A percentile compares a stretch with the other conserved stretches of the same genome.
These are phyloP conservation scores for Propithecus coquereli DNA, from an alignment of 2,113 vertebrate genomes.

Conservation along the genomic window DNA sequence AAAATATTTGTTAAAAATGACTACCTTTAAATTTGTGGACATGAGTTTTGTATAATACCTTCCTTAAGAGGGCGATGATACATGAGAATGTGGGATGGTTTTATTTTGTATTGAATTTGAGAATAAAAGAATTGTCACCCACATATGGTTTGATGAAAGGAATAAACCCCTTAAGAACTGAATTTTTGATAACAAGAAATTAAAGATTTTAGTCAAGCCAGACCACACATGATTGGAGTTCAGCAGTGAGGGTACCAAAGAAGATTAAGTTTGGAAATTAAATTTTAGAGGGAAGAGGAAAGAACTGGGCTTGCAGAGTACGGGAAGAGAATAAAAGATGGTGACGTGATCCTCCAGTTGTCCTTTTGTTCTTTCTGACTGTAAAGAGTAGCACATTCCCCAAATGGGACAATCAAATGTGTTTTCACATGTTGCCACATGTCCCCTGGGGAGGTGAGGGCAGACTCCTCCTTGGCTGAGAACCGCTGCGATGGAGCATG, in stretches of 20 bases:
- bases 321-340: not conserved
- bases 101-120: constrained; percentile 72
- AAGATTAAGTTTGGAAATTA: not conserved
- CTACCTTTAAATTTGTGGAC: constrained; percentile 39
- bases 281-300: not conserved
- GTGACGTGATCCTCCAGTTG: not conserved
- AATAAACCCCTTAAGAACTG: not conserved
- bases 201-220: not conserved
- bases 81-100: constrained; percentile 48
- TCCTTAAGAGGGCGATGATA: constrained; percentile 49
- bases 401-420: not conserved
- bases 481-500: not conserved
- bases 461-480: not conserved
- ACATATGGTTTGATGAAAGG: not conserved
- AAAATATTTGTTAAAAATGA: constrained; percentile 72
- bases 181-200: constrained; percentile 50
- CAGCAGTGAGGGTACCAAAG: not conserved
- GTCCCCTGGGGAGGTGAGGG: not conserved
- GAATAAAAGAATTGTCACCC: constrained; percentile 70
- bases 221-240: not conserved
- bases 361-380: not conserved
- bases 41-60: constrained; percentile 46
- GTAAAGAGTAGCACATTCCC: not conserved
- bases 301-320: not conserved
- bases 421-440: not conserved